These are phyloP conservation scores for Drosophila atripex DNA, from an alignment of 2,888 invertebrate species.

Conservation along the genomic window DNA sequence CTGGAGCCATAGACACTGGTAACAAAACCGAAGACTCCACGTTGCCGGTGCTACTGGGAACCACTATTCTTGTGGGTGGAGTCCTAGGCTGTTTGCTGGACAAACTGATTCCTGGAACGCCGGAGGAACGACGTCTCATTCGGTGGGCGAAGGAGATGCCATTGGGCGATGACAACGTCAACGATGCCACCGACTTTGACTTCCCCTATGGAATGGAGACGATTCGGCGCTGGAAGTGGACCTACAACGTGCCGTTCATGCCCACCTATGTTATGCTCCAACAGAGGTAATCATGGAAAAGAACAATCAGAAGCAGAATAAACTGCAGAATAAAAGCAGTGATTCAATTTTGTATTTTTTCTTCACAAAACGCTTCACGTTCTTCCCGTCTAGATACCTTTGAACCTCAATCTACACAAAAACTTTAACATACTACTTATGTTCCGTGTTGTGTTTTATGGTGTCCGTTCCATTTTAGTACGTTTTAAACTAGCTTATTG, in stretches of 20 bases:
- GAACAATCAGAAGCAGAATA: neutral
- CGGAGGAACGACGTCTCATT: conserved; percentile 89
- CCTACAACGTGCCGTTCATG: conserved; percentile 88
- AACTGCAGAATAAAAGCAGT: no score
- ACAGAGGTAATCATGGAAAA: conserved; percentile 48
- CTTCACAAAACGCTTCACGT: conserved; percentile 33
- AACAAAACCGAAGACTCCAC: conserved; percentile 87
- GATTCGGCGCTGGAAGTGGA: conserved; percentile 88
- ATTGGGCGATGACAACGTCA: conserved; percentile 84
- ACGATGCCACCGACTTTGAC: conserved; percentile 87
- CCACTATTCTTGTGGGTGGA: conserved; percentile 91
- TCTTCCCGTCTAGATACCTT: conserved; percentile 44
- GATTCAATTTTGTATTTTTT: conserved; percentile 50
- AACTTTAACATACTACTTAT: conserved; percentile 15
- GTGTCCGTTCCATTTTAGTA: conserved; percentile 15
- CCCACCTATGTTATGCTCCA: conserved; percentile 87
- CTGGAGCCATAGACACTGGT: conserved; percentile 87
- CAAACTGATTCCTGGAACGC: conserved; percentile 90
- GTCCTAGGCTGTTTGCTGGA: conserved; percentile 89
- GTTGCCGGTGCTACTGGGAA: conserved; percentile 89
- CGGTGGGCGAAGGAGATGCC: conserved; percentile 90
- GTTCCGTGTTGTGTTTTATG: conserved; percentile 9
- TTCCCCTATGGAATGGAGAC: conserved; percentile 89
- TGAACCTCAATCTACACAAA: conserved; percentile 46
- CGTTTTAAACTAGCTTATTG: conserved; percentile 68